Evolutionary conservation across 2,113 vertebrate genomes (phyloP).

Genomic region (Gopherus evgoodei): DNA sequence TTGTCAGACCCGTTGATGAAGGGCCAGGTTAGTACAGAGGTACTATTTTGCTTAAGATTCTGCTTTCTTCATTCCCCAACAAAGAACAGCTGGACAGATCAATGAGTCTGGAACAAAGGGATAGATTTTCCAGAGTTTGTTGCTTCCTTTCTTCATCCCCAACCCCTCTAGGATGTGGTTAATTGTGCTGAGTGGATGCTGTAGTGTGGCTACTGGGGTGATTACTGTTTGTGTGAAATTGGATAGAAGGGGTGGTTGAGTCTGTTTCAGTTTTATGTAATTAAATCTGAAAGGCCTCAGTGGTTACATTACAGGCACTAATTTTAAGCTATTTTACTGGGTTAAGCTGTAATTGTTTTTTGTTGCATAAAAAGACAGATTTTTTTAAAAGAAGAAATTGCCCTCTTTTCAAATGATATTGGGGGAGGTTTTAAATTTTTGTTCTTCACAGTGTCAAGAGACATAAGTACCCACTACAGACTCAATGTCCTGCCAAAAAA

Average conservation of each 20-base stretch:
- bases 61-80: neutral
- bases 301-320: slow-evolving; percentile 57
- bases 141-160: slow-evolving; percentile 9
- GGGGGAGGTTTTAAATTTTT: neutral
- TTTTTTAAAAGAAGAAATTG: neutral
- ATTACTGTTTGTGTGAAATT: slow-evolving; percentile 59
- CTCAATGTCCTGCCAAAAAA: slow-evolving; percentile 38
- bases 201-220: neutral
- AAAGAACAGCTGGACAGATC: fast-evolving
- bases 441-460: slow-evolving; percentile 16
- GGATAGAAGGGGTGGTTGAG: slow-evolving; percentile 59
- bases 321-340: slow-evolving; percentile 43
- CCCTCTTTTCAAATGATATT: slow-evolving; percentile 43
- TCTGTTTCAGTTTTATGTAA: slow-evolving; percentile 49
- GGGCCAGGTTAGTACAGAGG: neutral
- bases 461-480: slow-evolving; percentile 6
- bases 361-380: slow-evolving; percentile 2
- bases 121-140: neutral
- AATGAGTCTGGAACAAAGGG: neutral
- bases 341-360: slow-evolving; percentile 32
- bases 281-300: slow-evolving; percentile 67
- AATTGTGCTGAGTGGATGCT: slow-evolving; percentile 8
- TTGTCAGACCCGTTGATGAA: neutral
- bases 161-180: slow-evolving; percentile 67
- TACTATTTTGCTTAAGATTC: neutral